Evolutionary conservation across 1,140 invertebrate genomes (phyloP).

Genomic region (Manduca sexta): DNA sequence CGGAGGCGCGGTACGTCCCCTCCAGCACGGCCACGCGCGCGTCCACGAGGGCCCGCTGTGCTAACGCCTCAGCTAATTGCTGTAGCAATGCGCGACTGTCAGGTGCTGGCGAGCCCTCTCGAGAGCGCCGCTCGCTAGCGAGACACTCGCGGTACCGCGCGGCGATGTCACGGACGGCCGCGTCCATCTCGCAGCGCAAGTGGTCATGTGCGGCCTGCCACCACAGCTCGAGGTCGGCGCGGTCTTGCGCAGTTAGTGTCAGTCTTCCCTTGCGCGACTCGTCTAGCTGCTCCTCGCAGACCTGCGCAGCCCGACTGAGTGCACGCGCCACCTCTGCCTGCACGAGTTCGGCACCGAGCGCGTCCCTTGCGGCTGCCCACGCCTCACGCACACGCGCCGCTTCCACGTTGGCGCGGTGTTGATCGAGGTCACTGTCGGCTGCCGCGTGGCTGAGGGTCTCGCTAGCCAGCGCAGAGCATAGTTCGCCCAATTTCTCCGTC

Average conservation of each 20-base stretch:
- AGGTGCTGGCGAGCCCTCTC: conserved; percentile 48
- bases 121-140: conserved; percentile 64
- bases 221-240: conserved; percentile 79
- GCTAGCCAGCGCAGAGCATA: conserved; percentile 78
- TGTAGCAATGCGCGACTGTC: conserved; percentile 75
- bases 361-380: conserved; percentile 79
- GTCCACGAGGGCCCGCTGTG: conserved; percentile 84
- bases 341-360: conserved; percentile 80
- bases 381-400: conserved; percentile 76
- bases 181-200: conserved; percentile 80
- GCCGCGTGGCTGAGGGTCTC: conserved; percentile 77
- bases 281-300: conserved; percentile 75
- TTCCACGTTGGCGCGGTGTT: conserved; percentile 48
- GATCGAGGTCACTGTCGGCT: conserved; percentile 44
- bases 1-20: conserved; percentile 63
- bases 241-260: conserved; percentile 76
- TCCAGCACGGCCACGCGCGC: conserved; percentile 78
- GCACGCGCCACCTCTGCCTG: conserved; percentile 83
- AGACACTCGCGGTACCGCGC: conserved; percentile 77
- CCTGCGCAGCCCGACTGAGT: conserved; percentile 77
- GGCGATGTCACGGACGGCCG: conserved; percentile 78
- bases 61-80: conserved; percentile 83
- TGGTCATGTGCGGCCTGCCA: conserved; percentile 79
- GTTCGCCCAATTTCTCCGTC: conserved; percentile 77
- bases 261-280: conserved; percentile 65